A percentile compares a stretch with the other conserved stretches of the same genome.
phyloP scores from a whole-genome alignment of 2,113 vertebrate species.

The Rallus limicola region DNA sequence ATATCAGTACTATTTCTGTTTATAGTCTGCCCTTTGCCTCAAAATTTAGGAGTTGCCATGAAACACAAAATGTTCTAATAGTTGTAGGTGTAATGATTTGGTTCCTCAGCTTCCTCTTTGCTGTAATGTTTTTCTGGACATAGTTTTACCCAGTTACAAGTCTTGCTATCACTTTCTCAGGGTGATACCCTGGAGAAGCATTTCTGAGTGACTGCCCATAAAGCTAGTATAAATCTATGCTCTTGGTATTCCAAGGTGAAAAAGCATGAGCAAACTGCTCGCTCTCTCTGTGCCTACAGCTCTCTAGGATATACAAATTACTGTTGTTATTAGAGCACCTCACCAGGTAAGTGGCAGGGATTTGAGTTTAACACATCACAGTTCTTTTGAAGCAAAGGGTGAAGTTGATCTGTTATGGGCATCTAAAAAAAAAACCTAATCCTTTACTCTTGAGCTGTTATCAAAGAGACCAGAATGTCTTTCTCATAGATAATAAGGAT shows the following conservation, averaged over 20 bases:
- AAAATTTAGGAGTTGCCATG: background rate
- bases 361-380: background rate
- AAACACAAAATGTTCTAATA: background rate
- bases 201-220: background rate
- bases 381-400: background rate
- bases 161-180: fast-evolving
- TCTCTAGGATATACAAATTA: background rate
- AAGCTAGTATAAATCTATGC: background rate
- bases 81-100: background rate
- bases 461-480: background rate
- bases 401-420: background rate
- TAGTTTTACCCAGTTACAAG: background rate
- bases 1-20: background rate
- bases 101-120: background rate
- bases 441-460: background rate
- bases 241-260: background rate
- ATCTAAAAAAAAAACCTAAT: background rate
- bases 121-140: background rate
- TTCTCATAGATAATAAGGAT: background rate
- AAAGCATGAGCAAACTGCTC: background rate
- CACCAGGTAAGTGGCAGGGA: background rate
- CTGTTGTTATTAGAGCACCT: background rate
- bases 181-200: background rate
- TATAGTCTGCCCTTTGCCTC: background rate
- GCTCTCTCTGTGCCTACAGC: background rate